These are phyloP conservation scores for Haliaeetus leucogaster DNA, from an alignment of 2,113 vertebrate species.

Conservation along the genomic window DNA sequence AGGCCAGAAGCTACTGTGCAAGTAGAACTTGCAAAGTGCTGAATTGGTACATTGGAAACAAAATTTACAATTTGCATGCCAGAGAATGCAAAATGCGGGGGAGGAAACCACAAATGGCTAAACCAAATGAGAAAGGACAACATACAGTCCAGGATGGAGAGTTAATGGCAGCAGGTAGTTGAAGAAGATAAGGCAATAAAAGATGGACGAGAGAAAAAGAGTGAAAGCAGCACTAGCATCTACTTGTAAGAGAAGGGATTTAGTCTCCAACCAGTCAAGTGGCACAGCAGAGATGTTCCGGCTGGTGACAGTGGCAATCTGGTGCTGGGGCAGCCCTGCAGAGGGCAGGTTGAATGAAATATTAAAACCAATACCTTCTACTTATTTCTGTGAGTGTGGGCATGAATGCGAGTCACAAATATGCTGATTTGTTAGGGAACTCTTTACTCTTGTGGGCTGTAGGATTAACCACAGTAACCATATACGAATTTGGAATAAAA, in stretches of 20 bases:
- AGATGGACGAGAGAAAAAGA: not conserved
- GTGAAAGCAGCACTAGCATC: not conserved
- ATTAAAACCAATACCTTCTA: not conserved
- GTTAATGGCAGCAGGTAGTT: not conserved
- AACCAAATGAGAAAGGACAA: not conserved
- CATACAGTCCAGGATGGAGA: not conserved
- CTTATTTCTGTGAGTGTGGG: not conserved
- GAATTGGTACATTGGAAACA: not conserved
- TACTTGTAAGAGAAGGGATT: not conserved
- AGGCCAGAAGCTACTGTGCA: constrained; percentile 20
- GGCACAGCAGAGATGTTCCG: not conserved
- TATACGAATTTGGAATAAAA: not conserved
- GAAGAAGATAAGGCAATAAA: not conserved
- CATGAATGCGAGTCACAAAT: not conserved
- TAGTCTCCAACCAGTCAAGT: not conserved
- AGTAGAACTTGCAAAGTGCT: not conserved
- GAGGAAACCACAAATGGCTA: not conserved
- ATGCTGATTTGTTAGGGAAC: not conserved
- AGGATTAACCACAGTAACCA: not conserved
- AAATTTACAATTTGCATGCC: not conserved
- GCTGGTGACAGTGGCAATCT: not conserved
- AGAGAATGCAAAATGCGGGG: not conserved
- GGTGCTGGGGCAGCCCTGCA: not conserved
- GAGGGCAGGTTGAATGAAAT: not conserved
- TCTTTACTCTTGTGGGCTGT: not conserved